A percentile compares a stretch with the other conserved stretches of the same genome.
phyloP scores from a whole-genome alignment of 1,140 invertebrate genomes.

The Triops longicaudatus region DNA sequence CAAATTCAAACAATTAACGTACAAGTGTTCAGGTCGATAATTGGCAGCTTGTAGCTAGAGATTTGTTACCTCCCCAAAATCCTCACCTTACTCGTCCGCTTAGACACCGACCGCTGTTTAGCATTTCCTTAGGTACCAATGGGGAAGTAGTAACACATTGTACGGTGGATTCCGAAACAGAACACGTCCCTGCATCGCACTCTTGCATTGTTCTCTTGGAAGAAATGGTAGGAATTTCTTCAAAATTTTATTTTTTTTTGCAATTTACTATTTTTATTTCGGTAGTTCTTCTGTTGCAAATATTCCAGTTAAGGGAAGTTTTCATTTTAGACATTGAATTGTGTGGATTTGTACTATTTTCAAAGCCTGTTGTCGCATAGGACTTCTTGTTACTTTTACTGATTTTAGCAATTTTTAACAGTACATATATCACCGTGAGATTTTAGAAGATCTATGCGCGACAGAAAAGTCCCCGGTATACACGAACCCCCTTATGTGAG shows the following conservation, averaged over 20 bases:
- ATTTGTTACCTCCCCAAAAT: slow-evolving; percentile 16
- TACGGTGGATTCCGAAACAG: neutral
- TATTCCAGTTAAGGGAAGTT: neutral
- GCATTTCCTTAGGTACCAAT: neutral
- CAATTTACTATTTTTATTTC: neutral
- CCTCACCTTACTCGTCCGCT: slow-evolving; percentile 21
- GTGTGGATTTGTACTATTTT: no score
- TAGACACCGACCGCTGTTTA: slow-evolving; percentile 5
- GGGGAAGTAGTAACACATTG: neutral
- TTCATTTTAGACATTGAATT: no score
- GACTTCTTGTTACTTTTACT: no score
- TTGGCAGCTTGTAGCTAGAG: neutral
- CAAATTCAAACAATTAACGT: neutral
- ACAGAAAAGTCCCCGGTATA: no score
- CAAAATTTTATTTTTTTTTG: neutral
- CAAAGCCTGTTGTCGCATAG: no score
- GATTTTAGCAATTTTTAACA: no score
- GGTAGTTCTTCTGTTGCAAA: neutral
- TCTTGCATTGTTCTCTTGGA: neutral
- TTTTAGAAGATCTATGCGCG: no score
- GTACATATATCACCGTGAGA: no score
- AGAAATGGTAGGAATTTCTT: neutral
- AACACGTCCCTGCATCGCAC: neutral
- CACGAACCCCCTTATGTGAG: no score
- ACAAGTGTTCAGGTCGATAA: slow-evolving; percentile 3